Conservation (phyloP, 2,888 invertebrate species). For the Coleophora deauratella region DNA sequence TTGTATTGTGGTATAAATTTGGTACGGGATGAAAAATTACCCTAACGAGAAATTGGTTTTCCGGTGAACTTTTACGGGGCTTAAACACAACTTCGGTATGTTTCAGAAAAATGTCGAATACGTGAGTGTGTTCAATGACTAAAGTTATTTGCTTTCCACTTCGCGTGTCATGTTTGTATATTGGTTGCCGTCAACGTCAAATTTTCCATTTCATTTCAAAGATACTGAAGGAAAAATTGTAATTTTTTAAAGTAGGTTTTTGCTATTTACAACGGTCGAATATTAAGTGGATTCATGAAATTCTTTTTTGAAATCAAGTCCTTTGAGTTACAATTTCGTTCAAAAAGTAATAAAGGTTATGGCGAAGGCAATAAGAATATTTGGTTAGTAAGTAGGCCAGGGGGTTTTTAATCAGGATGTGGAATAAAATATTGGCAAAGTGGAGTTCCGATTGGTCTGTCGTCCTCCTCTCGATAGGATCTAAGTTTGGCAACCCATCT, state of each 20-base stretch:
- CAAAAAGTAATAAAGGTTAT: neutral
- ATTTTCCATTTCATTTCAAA: no score
- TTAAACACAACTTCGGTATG: no score
- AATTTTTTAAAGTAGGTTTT: no score
- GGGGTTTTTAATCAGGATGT: constrained; percentile 7
- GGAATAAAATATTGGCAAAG: constrained; percentile 23
- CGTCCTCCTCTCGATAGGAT: constrained; percentile 35
- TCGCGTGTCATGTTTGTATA: no score
- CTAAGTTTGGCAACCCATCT: constrained; percentile 58
- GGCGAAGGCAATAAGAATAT: neutral
- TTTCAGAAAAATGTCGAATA: no score
- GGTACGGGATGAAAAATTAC: constrained; percentile 21
- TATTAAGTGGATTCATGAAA: neutral
- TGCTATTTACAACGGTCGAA: no score
- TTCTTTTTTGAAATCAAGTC: neutral
- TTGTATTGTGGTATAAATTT: constrained; percentile 27
- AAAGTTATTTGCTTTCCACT: no score
- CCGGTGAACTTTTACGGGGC: no score
- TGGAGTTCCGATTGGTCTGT: constrained; percentile 20
- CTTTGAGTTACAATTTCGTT: no score
- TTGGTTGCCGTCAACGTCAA: no score
- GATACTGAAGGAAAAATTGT: no score
- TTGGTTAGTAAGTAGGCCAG: neutral
- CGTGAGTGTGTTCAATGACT: no score
- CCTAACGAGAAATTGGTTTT: neutral